Evolutionary conservation across 2,888 invertebrate species (phyloP), one percentile per base, ranked within the genome.

Genomic region (Lysandra bellargus): DNA sequence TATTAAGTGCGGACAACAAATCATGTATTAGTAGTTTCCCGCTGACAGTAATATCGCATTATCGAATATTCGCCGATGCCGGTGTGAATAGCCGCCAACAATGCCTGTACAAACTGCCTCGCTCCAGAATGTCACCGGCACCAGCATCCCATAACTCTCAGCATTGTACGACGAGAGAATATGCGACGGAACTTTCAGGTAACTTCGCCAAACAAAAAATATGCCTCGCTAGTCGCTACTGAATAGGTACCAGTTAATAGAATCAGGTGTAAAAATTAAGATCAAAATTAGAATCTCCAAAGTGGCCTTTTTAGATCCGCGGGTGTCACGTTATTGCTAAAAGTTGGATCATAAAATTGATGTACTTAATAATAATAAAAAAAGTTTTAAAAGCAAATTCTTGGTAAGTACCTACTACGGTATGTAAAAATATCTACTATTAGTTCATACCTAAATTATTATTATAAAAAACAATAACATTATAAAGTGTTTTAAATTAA

Each of bases 131-230:
- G 79, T 80, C 81, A 80, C 53, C 79, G 57, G 72, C 81, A 81
- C 72, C 75, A 78, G 73, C 57, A 75, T 78, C 78, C 77, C 72
- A 80, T 81, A 81, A 81, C 73, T 81, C 79, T 79, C 78, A 14
- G 61, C 76, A 78, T 80, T 79, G 81, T 80, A 76, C 61, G 7
- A 61, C 60, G n/a, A 60, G 57, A 61, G 30, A 64, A 33, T 33
- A 37, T 69, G 0, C 69, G 33, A 37, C 69, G 33, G 9, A 69
- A 69, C 33, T 69, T 69, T 37, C 33, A 69, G 69, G 69, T 37
- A 33, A 33, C 69, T 37, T 69, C 17, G 33, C 1, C 33, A 69
- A 69, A 17, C 61, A 61, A 61, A 61, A 61, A 61, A 57, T 61
- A 61, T 61, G 1, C 6, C 1, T 5, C 4, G 6, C 60, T 14